Conservation (phyloP, 2,113 vertebrate genomes). For the Ophthalmolycus amberensis region DNA sequence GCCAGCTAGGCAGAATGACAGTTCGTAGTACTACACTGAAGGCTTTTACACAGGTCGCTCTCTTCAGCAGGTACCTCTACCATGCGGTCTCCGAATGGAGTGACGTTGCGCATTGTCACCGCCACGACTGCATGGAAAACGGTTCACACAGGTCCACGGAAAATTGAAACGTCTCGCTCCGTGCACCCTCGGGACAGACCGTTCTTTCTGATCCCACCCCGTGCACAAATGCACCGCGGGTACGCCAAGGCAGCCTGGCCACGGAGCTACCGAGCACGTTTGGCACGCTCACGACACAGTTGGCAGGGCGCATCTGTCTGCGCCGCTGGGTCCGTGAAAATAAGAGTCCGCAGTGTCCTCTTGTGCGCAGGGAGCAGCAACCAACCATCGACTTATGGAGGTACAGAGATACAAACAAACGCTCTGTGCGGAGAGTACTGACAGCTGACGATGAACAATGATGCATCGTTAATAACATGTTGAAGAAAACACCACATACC, state of each 20-base stretch:
- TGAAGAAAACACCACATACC: neutral
- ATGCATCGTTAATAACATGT: neutral
- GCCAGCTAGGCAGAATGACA: neutral
- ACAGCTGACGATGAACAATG: neutral
- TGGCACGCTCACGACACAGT: neutral
- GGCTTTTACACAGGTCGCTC: neutral
- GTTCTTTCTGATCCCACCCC: neutral
- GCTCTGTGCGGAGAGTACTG: neutral
- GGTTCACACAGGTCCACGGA: neutral
- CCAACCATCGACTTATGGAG: neutral
- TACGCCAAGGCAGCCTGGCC: neutral
- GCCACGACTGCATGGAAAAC: neutral
- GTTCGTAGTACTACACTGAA: neutral
- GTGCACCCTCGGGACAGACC: neutral
- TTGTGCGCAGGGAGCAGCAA: neutral
- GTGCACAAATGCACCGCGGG: neutral
- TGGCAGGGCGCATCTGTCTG: neutral
- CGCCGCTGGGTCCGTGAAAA: neutral
- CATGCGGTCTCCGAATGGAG: neutral
- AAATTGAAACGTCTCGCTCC: neutral
- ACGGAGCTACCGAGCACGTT: neutral
- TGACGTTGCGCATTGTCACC: neutral
- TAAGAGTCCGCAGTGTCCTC: no score
- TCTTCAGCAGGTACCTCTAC: neutral
- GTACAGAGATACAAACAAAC: neutral